A percentile compares a stretch with the other conserved stretches of the same genome.
Evolutionary conservation across 1,140 invertebrate genomes (phyloP).

Genomic region (Penaeus japonicus): DNA sequence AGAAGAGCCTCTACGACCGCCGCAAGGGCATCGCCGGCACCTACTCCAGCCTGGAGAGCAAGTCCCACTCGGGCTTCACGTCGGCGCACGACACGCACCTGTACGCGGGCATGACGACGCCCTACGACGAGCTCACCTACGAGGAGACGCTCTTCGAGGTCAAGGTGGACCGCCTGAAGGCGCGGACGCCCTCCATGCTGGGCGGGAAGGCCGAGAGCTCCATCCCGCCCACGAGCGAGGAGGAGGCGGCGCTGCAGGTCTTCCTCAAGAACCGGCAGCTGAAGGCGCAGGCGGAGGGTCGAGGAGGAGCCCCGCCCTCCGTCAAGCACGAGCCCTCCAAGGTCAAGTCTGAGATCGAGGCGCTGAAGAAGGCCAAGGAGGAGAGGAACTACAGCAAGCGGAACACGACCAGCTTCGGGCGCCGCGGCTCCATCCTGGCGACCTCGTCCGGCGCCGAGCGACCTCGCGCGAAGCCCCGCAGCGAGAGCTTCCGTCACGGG

Average conservation of each 20-base stretch:
- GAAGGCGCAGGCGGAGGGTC: neutral
- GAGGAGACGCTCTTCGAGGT: constrained; percentile 56
- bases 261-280: constrained; percentile 6
- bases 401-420: neutral
- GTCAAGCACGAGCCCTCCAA: neutral
- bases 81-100: constrained; percentile 30
- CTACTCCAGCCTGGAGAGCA: constrained; percentile 45
- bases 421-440: neutral
- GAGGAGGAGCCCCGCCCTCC: too few relatives aligned
- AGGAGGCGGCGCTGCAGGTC: neutral
- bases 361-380: neutral
- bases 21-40: constrained; percentile 47
- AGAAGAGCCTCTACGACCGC: constrained; percentile 43
- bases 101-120: constrained; percentile 39
- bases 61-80: constrained; percentile 34
- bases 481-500: constrained; percentile 1
- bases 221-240: constrained; percentile 20
- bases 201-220: neutral
- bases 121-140: constrained; percentile 56
- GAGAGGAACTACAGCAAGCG: neutral
- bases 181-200: neutral
- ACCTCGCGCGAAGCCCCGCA: neutral
- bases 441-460: neutral
- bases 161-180: neutral
- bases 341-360: neutral